Conservation (phyloP, 1,140 invertebrate species). For the Euura saliciscinereae region DNA sequence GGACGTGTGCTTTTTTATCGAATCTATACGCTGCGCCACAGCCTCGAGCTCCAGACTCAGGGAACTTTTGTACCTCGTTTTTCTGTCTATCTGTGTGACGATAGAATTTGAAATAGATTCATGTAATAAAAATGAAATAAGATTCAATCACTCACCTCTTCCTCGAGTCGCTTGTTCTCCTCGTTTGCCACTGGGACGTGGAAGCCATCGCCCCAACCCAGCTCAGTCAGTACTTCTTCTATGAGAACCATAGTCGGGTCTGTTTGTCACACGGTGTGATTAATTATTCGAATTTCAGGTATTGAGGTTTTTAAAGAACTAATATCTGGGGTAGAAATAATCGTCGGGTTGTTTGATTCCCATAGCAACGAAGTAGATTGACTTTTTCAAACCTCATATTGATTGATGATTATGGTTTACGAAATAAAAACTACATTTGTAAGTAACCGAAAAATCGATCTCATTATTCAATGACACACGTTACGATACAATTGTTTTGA, state of each 20-base stretch:
- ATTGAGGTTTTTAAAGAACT: too few relatives aligned
- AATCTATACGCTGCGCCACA: slow-evolving; percentile 36
- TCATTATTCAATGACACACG: too few relatives aligned
- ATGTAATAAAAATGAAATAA: slow-evolving; percentile 20
- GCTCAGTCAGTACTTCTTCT: slow-evolving; percentile 67
- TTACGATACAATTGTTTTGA: too few relatives aligned
- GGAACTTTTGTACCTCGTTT: slow-evolving; percentile 39
- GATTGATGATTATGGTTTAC: too few relatives aligned
- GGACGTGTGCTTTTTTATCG: slow-evolving; percentile 36
- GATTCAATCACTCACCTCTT: slow-evolving; percentile 50
- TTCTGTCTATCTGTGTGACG: slow-evolving; percentile 47
- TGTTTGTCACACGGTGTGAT: too few relatives aligned
- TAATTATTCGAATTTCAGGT: too few relatives aligned
- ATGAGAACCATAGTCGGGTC: slow-evolving; percentile 44
- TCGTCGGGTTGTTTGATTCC: too few relatives aligned
- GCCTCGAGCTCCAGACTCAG: slow-evolving; percentile 40
- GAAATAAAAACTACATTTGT: too few relatives aligned
- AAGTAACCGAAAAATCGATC: too few relatives aligned
- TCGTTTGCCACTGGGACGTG: slow-evolving; percentile 74
- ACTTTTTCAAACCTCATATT: too few relatives aligned
- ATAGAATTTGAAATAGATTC: slow-evolving; percentile 29
- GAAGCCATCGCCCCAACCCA: slow-evolving; percentile 76
- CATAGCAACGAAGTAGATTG: too few relatives aligned
- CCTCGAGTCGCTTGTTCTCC: slow-evolving; percentile 71
- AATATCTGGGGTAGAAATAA: too few relatives aligned